Base-by-base conservation (phyloP, 2,888 invertebrate genomes). In the Ptycholaimellus sp. region DNA sequence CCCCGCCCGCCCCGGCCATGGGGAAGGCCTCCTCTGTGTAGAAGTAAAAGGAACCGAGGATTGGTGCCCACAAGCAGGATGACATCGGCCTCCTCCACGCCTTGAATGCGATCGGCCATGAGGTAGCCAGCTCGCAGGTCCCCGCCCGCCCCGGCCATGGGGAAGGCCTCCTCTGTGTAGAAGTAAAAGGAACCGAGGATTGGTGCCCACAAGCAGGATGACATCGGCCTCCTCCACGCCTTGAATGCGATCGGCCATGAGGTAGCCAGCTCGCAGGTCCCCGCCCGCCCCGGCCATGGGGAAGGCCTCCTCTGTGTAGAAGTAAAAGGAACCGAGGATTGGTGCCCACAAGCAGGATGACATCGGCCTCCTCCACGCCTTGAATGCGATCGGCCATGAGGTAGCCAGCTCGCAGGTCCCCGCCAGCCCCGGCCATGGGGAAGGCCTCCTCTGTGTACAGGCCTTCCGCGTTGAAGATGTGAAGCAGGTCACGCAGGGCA, bases 51-150 rank as follows among this genome's bases (percentile, higher is more conserved):
- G n/a, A n/a, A 83, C 36, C 96, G 72, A 0, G 87, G 81, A 67
- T 99, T 99, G 2, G 87, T 85, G 38, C 96, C 96, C 49, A 96
- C 72, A 36, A 99, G 65, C 1, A 96, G 64, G 17, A 96, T 70
- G 39, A 78, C 70, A 62, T 96, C 96, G 0, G 90, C 77, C 41
- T 87, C 77, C 62, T 99, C 96, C 21, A 90, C 70, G 32, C 74
- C 74, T 14, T 74, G 72, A 50, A 96, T 87, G 52, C 71, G 73
- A 33, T 78, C 76, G 63, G 96, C 96, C 42, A 90, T 65, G 35
- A 93, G 61, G 60, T 96, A 96, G 50, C n/a, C n/a, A n/a, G n/a
- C n/a, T n/a, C n/a, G n/a, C n/a, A n/a, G n/a, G n/a, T n/a, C n/a
- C n/a, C 53, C 54, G 5, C 6, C 17, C 23, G 51, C 51, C 30